Evolutionary conservation across 2,888 invertebrate species (phyloP).

Genomic region (Priapulus caudatus): DNA sequence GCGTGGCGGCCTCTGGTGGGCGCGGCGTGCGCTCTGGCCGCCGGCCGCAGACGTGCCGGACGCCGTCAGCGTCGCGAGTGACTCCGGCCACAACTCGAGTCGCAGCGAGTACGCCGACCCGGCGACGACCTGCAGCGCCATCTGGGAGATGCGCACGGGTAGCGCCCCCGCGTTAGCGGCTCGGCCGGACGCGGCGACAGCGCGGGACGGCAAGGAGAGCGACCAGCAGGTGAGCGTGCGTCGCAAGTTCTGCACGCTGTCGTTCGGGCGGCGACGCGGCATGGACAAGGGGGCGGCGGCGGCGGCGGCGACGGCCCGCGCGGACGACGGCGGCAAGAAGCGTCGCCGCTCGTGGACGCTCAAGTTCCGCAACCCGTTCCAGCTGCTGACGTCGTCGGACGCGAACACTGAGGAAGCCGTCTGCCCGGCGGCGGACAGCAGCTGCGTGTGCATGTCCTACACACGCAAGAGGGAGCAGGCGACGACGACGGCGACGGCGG

Average conservation of each 20-base stretch:
- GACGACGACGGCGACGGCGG: background rate
- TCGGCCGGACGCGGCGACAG: too few relatives aligned
- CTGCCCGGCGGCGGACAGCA: background rate
- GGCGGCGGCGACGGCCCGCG: background rate
- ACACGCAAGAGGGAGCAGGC: background rate
- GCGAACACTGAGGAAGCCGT: background rate
- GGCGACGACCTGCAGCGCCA: too few relatives aligned
- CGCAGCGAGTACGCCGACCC: too few relatives aligned
- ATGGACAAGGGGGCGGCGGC: background rate
- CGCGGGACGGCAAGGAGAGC: too few relatives aligned
- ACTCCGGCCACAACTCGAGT: too few relatives aligned
- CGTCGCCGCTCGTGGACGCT: background rate
- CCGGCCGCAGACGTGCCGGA: too few relatives aligned
- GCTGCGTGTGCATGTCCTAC: background rate
- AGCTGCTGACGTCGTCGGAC: background rate
- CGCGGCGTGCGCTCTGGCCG: too few relatives aligned
- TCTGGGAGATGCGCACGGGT: too few relatives aligned
- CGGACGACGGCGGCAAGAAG: constrained; percentile 1
- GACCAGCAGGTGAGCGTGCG: too few relatives aligned
- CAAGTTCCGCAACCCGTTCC: background rate
- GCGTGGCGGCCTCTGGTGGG: too few relatives aligned
- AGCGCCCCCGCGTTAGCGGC: too few relatives aligned
- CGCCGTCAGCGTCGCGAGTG: too few relatives aligned
- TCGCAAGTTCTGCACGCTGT: background rate
- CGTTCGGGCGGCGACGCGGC: background rate